Base-by-base conservation (phyloP, 2,888 invertebrate genomes). In the Lapara coniferarum region DNA sequence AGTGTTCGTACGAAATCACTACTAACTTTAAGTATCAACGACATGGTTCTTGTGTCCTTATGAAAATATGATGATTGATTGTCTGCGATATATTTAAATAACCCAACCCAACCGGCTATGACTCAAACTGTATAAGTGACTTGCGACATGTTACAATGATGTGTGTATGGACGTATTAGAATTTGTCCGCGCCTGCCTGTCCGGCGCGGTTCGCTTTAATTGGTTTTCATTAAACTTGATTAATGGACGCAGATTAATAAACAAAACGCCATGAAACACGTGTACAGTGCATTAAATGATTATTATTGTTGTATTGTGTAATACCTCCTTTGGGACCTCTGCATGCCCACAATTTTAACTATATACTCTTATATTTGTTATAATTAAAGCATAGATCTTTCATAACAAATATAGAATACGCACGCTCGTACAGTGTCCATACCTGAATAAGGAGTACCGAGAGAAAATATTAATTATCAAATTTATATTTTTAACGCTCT, bases 181-280 rank as follows among this genome's bases (percentile, higher is more conserved):
- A 49, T 63, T 63, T 67, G 71, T 75, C 76, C 72, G 74, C 74
- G 72, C 72, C 72, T 70, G 71, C 71, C 74, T 73, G 74, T 25
- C 74, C 78, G 69, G 71, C 71, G 72, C 71, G 73, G 75, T 78
- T 73, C 77, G 75, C 70, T 78, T 81, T 85, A 85, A 86, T 85
- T 85, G 81, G 81, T 84, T 83, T 86, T 85, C 81, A 86, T 86
- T 85, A 84, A 80, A 80, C 74, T 78, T 82, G 81, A 84, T 83
- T 80, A 81, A 83, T 84, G 74, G 68, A 66, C 70, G 69, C 69
- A 74, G 73, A 82, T 83, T 78, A 78, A 78, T 77, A 74, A 81
- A 76, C 77, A 79, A 75, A 78, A 76, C 75, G 76, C 71, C 69
- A 70, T 73, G 53, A 73, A 74, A 70, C 75, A 49, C 49, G 46